phyloP scores from a whole-genome alignment of 1,140 invertebrate species.

The Propsilocerus akamusi region DNA sequence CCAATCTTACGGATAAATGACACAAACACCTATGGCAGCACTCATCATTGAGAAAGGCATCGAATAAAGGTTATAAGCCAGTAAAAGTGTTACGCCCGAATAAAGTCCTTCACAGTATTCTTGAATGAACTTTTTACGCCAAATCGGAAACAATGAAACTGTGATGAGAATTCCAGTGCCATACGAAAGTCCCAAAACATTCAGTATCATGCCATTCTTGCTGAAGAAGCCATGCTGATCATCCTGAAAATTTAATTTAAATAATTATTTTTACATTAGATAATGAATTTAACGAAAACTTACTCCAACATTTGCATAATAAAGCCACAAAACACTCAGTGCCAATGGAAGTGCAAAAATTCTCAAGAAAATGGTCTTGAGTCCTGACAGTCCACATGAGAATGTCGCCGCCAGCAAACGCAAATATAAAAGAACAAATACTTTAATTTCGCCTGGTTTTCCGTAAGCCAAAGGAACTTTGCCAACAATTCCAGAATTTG shows the following conservation, averaged over 20 bases:
- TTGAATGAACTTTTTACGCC: constrained; percentile 77
- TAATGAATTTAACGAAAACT: constrained; percentile 5
- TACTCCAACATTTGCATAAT: constrained; percentile 55
- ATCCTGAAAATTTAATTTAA: constrained; percentile 26
- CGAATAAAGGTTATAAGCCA: constrained; percentile 59
- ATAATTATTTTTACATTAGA: not conserved
- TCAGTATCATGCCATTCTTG: constrained; percentile 63
- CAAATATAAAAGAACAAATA: constrained; percentile 57
- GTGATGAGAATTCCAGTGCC: constrained; percentile 63
- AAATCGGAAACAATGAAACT: constrained; percentile 44
- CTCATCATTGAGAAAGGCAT: constrained; percentile 63
- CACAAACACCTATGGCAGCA: constrained; percentile 39
- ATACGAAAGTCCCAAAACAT: constrained; percentile 56
- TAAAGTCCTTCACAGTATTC: constrained; percentile 76
- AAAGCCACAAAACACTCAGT: constrained; percentile 57
- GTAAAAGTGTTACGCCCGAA: constrained; percentile 60
- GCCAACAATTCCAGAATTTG: constrained; percentile 36
- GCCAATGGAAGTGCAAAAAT: constrained; percentile 57
- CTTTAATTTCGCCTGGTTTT: constrained; percentile 46
- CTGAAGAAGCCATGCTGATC: constrained; percentile 56
- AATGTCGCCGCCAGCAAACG: constrained; percentile 58
- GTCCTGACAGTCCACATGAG: constrained; percentile 48
- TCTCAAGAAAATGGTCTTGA: constrained; percentile 51
- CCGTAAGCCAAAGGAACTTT: constrained; percentile 53
- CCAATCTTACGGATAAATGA: constrained; percentile 49